These are phyloP conservation scores for Drosophila sordidula DNA, from an alignment of 2,888 invertebrate species.

Conservation along the genomic window DNA sequence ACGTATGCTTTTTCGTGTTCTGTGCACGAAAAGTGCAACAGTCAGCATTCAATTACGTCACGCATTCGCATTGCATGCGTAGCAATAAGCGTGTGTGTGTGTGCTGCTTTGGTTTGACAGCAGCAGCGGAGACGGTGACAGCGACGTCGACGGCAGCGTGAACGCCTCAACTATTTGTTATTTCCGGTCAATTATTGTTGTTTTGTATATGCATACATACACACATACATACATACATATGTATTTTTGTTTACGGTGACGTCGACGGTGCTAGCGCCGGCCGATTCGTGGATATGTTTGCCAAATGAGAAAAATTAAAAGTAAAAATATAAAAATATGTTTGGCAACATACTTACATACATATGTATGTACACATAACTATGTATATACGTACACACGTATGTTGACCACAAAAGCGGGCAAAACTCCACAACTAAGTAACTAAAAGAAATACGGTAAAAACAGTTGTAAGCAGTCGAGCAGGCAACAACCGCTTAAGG, in stretches of 20 bases:
- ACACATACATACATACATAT: neutral
- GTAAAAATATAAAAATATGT: neutral
- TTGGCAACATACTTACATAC: slow-evolving; percentile 8
- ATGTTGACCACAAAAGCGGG: slow-evolving; percentile 47
- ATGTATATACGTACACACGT: neutral
- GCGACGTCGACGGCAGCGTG: slow-evolving; percentile 1
- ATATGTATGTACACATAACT: neutral
- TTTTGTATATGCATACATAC: neutral
- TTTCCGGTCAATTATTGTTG: slow-evolving; percentile 63
- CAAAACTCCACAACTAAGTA: slow-evolving; percentile 41
- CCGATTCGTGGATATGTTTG: slow-evolving; percentile 11
- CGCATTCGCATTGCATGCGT: slow-evolving; percentile 65
- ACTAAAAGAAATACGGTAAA: slow-evolving; percentile 69
- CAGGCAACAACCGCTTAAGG: slow-evolving; percentile 59
- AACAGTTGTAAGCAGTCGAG: slow-evolving; percentile 70
- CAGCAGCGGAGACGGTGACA: slow-evolving; percentile 5
- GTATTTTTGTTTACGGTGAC: slow-evolving; percentile 25
- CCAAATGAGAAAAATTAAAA: neutral
- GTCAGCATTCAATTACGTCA: slow-evolving; percentile 62
- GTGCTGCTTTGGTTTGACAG: slow-evolving; percentile 19
- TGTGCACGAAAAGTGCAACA: slow-evolving; percentile 55
- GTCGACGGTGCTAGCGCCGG: slow-evolving; percentile 30
- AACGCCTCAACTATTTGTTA: slow-evolving; percentile 62
- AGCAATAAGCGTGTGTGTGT: slow-evolving; percentile 9
- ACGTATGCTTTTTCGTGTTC: slow-evolving; percentile 4